Base-by-base conservation (phyloP, 2,797 vertebrate species). In the Poecilia wingei region DNA sequence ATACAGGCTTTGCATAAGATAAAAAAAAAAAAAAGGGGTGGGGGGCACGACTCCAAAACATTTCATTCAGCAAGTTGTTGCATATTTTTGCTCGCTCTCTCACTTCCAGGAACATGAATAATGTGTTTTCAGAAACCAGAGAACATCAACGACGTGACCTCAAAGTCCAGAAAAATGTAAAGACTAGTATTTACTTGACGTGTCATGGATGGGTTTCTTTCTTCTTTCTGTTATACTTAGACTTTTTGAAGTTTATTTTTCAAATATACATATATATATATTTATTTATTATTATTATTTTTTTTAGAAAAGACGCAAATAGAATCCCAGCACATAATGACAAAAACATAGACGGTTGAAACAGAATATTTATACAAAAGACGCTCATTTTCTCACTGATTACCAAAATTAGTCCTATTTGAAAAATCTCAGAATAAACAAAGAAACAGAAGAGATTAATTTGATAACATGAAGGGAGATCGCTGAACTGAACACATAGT, bases 21-120 rank as follows among this genome's bases (percentile, higher is more conserved):
- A 20, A 25, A 53, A 73, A 66, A 43, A 80, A 70, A n/a, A 79
- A 16, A 25, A 22, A 1, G 14, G 47, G 47, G 4, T 1, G 1
- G 7, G 51, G 7, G 22, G 0, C 2, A 47, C 14, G 3, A 53
- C 51, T 53, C 51, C 51, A 79, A 75, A 79, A 72, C 14, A 28
- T 79, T 69, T 82, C 80, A 83, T 79, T 64, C 74, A 86, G 80
- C 12, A 5, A 25, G 77, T 82, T 61, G 87, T 78, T 66, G 76
- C 77, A 6, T 25, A 12, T 78, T 71, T 78, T 68, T 79, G 85
- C 70, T 70, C 73, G 33, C 75, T 86, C 72, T 79, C 76, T 64
- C 72, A 84, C 82, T 75, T 76, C 82, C 59, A 77, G 28, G 0
- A 76, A 81, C 83, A 86, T 93, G 87, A 93, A 84, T 47, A 57